phyloP scores from a whole-genome alignment of 2,888 invertebrate species.

The Metacarcinus magister region DNA sequence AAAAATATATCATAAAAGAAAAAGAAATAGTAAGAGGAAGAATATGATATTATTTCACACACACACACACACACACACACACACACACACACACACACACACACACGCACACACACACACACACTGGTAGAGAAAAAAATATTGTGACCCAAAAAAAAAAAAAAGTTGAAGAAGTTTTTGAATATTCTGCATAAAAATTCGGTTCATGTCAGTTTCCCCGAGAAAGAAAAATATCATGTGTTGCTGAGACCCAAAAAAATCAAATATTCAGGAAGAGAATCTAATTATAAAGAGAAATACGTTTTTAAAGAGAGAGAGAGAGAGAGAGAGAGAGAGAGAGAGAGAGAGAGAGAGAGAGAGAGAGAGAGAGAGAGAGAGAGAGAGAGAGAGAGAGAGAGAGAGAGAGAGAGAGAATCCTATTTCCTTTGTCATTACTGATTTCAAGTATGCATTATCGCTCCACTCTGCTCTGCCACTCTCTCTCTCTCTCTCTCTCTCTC shows the following conservation, averaged over 20 bases:
- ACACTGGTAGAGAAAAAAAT: not conserved
- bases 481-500: no score
- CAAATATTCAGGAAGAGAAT: not conserved
- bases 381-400: no score
- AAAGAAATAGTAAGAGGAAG: no score
- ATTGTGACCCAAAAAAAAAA: not conserved
- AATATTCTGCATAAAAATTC: not conserved
- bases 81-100: conserved; percentile 26
- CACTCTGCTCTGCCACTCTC: no score
- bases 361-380: not conserved
- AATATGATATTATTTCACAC: not conserved
- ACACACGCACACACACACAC: conserved; percentile 10
- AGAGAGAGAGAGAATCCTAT: no score
- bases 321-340: conserved; percentile 13
- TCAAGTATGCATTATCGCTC: no score
- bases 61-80: conserved; percentile 26
- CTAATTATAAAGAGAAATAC: not conserved
- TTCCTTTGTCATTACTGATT: no score
- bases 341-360: conserved; percentile 26
- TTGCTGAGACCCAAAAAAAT: not conserved
- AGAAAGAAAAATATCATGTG: not conserved
- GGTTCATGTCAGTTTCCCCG: not conserved
- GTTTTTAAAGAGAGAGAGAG: not conserved
- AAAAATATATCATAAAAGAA: no score
- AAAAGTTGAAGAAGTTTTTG: not conserved